A percentile compares a stretch with the other conserved stretches of the same genome.
These are phyloP conservation scores for Lacerta agilis DNA, from an alignment of 2,797 vertebrate species.

Conservation along the genomic window DNA sequence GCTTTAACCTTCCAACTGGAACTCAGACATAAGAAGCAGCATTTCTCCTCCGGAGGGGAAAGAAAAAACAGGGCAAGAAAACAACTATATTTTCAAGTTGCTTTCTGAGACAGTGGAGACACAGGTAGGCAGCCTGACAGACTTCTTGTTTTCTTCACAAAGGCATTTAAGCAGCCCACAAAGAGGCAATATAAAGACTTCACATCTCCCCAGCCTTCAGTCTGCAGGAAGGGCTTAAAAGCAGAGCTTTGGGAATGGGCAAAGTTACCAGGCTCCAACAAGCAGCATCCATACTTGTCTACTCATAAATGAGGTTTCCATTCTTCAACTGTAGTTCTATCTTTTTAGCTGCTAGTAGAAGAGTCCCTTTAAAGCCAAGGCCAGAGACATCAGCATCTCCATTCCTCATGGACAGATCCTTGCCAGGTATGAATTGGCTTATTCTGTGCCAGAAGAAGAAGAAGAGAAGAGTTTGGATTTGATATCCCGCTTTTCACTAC, in stretches of 20 bases:
- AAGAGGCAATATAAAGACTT: background rate
- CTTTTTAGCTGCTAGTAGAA: too few species aligned
- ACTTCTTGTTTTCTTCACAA: background rate
- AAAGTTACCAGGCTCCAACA: background rate
- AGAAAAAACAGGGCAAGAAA: background rate
- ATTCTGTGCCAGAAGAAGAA: too few species aligned
- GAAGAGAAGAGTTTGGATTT: too few species aligned
- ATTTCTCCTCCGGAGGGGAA: background rate
- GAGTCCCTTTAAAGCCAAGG: too few species aligned
- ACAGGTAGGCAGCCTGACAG: too few species aligned
- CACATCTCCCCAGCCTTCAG: fast-evolving
- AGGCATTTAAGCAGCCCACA: background rate
- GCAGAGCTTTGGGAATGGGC: background rate
- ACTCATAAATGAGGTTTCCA: background rate
- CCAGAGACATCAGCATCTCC: too few species aligned
- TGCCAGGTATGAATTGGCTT: too few species aligned
- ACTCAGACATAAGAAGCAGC: background rate
- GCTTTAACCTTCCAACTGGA: background rate
- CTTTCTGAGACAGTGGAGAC: background rate
- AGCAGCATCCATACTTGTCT: background rate
- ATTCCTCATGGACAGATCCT: too few species aligned
- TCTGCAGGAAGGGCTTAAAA: background rate
- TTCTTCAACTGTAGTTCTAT: too few species aligned
- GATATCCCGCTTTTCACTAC: too few species aligned
- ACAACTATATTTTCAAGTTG: background rate